Base-by-base conservation (phyloP, 2,888 invertebrate species). In the Ophioninae sp. region DNA sequence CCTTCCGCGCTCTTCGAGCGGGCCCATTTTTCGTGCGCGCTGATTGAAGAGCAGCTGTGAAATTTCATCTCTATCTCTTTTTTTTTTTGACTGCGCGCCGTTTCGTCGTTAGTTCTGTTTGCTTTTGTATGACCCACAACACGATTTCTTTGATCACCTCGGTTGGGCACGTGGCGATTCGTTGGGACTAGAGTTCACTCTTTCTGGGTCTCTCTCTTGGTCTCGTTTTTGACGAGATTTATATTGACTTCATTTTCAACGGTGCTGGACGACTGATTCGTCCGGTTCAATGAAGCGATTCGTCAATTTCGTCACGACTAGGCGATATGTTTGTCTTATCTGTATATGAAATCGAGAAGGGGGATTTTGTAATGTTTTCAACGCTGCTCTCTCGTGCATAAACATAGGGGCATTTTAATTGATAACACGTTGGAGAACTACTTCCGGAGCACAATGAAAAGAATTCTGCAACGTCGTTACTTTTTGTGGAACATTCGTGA, bases 21-120 rank as follows among this genome's bases (percentile, higher is more conserved):
- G 56, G 75, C 30, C 56, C 51, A 67, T 67, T 44, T 77, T 71
- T 75, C 58, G 75, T 22, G 65, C 56, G 64, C 59, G 67, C 68
- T 71, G 76, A 67, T 79, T 72, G 58, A 67, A 63, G 78, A 73
- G 79, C 77, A 82, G 77, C 68, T 82, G 82, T 61, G 41, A 74
- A 82, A 81, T 39, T 72, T 69, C 65, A 64, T 68, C 44, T 68
- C 30, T 61, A 59, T 72, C 61, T 61, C 61, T 13, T 41, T 72
- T 22, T 22, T 22, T 22, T 39, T 22, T 61, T 61, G 3, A 37
- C 44, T 23, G 58, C 30, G 9, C 22, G 41, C 56, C 22, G 23
- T 39, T 72, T 59, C 64, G 76, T 68, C 61, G 68, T 37, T 39
- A 7, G 30, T 41, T 71, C 30, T 59, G 30, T 68, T 75, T 69